A percentile compares a stretch with the other conserved stretches of the same genome.
These are phyloP conservation scores for Aptenodytes forsteri DNA, from an alignment of 2,113 vertebrate genomes.

Conservation along the genomic window DNA sequence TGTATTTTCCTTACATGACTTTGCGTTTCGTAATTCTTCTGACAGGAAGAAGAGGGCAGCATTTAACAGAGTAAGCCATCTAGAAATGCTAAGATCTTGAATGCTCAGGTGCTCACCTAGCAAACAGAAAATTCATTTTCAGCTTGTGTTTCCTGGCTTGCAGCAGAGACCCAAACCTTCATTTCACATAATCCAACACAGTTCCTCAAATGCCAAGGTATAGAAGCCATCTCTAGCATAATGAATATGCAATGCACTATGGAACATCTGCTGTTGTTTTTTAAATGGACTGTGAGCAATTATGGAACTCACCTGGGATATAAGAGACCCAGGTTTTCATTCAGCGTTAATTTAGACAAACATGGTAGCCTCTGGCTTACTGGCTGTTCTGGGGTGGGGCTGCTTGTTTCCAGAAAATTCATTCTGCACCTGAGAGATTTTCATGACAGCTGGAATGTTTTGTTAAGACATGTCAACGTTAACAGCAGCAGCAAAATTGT, in stretches of 20 bases:
- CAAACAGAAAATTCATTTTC: not conserved
- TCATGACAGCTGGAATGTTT: not conserved
- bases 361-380: not conserved
- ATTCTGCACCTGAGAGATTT: not conserved
- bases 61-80: not conserved
- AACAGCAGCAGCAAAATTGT: not conserved
- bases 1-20: not conserved
- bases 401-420: constrained; percentile 1
- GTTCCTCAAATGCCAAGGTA: not conserved
- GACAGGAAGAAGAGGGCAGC: not conserved
- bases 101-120: not conserved
- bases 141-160: not conserved
- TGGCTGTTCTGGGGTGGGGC: not conserved
- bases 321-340: not conserved
- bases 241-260: not conserved
- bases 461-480: not conserved
- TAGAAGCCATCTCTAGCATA: not conserved
- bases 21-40: not conserved
- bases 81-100: not conserved
- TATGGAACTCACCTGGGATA: not conserved
- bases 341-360: not conserved
- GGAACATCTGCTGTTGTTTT: not conserved
- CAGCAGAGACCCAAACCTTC: not conserved
- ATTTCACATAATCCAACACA: not conserved
- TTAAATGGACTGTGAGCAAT: not conserved